phyloP scores from a whole-genome alignment of 1,140 invertebrate genomes.

The Dysdera silvatica region DNA sequence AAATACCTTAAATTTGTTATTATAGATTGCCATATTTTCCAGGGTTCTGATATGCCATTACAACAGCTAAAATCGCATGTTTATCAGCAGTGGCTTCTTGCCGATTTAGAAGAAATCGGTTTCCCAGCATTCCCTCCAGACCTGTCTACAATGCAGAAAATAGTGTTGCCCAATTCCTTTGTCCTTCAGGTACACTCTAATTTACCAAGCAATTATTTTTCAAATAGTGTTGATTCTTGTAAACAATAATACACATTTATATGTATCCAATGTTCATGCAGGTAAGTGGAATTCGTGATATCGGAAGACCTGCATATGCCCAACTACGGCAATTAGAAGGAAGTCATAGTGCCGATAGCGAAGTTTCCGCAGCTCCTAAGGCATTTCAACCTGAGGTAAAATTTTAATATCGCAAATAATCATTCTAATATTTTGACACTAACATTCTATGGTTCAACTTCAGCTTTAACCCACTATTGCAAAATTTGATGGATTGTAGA shows the following conservation, averaged over 20 bases:
- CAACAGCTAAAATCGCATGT: constrained; percentile 10
- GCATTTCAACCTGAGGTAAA: constrained; percentile 18
- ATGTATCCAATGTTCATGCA: no score
- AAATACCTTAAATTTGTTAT: no score
- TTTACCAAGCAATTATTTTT: no score
- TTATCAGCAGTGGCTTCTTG: constrained; percentile 53
- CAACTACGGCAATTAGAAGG: constrained; percentile 57
- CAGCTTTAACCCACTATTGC: no score
- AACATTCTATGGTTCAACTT: no score
- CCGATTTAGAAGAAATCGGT: constrained; percentile 54
- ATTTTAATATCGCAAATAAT: no score
- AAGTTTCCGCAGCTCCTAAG: constrained; percentile 47
- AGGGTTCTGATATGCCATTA: no score
- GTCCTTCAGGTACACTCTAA: constrained; percentile 56
- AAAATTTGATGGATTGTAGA: no score
- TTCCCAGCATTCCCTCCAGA: constrained; percentile 50
- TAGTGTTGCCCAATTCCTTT: constrained; percentile 49
- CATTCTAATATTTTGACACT: no score
- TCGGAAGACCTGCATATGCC: constrained; percentile 54
- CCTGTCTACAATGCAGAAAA: constrained; percentile 40
- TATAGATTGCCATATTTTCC: no score
- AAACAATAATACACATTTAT: no score
- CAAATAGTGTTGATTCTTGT: no score
- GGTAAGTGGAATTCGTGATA: constrained; percentile 52
- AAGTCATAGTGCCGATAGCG: constrained; percentile 48